Base-by-base conservation (phyloP, 2,797 vertebrate species). In the Thalassophryne amazonica region DNA sequence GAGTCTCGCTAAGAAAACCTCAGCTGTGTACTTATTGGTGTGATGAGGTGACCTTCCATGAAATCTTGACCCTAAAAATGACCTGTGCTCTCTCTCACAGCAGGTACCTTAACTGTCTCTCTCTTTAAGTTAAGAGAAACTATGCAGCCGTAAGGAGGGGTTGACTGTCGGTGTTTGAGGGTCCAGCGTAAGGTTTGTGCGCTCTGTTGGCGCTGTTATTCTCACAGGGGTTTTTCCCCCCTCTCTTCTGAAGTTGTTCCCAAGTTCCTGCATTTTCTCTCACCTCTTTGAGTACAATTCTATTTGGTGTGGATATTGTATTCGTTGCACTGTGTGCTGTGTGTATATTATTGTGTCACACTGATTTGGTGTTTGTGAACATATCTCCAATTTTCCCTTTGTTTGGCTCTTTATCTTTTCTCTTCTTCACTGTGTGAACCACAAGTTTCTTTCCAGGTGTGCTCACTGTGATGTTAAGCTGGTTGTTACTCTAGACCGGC, bases 161-260 rank as follows among this genome's bases (percentile, higher is more conserved):
- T 80, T 73, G 85, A 84, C 78, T 82, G 78, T 80, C 84, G 64
- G 83, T 91, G 87, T 91, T 89, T 93, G 68, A 93, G 93, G 95
- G 95, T 79, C 88, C 88, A 94, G 95, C 97, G 96, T 99, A 98
- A 99, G 96, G 93, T 84, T 93, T 88, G 85, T 94, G 91, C 94
- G 89, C 77, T 92, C 87, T 91, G 89, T 91, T 89, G 92, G 94
- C 92, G 89, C 89, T 85, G 86, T 83, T 88, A 88, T 88, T 92
- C 91, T 86, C 73, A 88, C 89, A 91, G 91, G 88, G n/a, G n/a
- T n/a, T n/a, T n/a, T 85, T 81, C 71, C 83, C 86, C 83, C 83
- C 68, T 84, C 69, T 85, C 84, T 73, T 86, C 84, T 80, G 80
- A 80, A 86, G 79, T 78, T 86, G 76, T 80, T 78, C 78, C 86